Conservation (phyloP, 2,797 vertebrate species). For the Denticeps clupeoides region DNA sequence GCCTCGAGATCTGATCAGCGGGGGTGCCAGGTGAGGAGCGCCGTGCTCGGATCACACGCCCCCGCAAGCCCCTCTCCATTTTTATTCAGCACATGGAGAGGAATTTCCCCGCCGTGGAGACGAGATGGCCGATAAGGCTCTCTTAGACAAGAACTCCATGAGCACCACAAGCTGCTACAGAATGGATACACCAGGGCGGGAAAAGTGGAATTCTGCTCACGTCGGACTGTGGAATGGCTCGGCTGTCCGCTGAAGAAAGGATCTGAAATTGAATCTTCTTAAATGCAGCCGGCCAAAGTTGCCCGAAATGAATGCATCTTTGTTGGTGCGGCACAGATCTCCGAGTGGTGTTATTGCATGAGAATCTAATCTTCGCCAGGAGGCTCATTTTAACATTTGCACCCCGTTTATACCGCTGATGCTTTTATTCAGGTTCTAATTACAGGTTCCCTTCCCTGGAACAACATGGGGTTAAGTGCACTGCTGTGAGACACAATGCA, state of each 20-base stretch:
- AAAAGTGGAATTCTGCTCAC: constrained; percentile 32
- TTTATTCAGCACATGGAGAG: constrained; percentile 54
- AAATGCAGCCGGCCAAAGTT: constrained; percentile 30
- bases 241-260: constrained; percentile 28
- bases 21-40: constrained; percentile 57
- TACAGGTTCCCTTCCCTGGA: too few relatives aligned
- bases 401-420: too few relatives aligned
- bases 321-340: too few relatives aligned
- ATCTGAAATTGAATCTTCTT: constrained; percentile 43
- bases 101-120: constrained; percentile 47
- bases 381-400: too few relatives aligned
- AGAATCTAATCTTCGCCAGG: too few relatives aligned
- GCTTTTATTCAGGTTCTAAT: too few relatives aligned
- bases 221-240: constrained; percentile 17
- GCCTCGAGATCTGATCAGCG: constrained; percentile 52
- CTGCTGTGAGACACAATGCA: too few relatives aligned
- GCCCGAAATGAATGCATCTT: constrained; percentile 35
- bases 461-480: too few relatives aligned
- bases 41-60: constrained; percentile 49
- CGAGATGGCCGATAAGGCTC: constrained; percentile 49
- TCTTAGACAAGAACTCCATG: constrained; percentile 47
- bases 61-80: constrained; percentile 37
- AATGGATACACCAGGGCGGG: constrained; percentile 21
- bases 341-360: too few relatives aligned
- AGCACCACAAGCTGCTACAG: background rate